A percentile compares a stretch with the other conserved stretches of the same genome.
Conservation (phyloP, 2,888 invertebrate species). For the Sarcophaga variegata region DNA sequence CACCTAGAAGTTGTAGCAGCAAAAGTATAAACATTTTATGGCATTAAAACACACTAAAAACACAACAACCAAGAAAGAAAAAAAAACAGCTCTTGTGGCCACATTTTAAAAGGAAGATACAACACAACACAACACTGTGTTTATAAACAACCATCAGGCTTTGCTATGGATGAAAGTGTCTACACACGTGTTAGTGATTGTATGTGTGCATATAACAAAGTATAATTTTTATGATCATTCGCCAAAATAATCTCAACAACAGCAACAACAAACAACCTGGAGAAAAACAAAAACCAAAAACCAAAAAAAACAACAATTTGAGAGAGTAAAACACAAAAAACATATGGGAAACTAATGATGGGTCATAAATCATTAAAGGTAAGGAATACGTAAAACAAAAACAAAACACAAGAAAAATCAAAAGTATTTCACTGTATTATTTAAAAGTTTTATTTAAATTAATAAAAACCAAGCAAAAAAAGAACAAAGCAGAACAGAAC, state of each 20-base stretch:
- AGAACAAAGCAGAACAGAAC: not conserved
- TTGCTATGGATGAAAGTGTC: conserved; percentile 1
- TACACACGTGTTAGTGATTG: not conserved
- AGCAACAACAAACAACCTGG: not conserved
- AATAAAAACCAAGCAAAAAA: conserved; percentile 5
- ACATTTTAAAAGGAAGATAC: conserved; percentile 47
- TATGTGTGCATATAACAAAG: conserved; percentile 52
- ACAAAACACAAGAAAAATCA: conserved; percentile 23
- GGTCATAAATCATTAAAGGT: conserved; percentile 65
- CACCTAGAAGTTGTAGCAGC: conserved; percentile 67
- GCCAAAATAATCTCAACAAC: conserved; percentile 33
- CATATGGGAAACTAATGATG: conserved; percentile 50
- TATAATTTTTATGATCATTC: conserved; percentile 51
- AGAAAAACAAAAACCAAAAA: not conserved
- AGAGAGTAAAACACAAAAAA: conserved; percentile 21
- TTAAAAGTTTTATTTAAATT: not conserved
- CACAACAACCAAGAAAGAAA: too few species aligned
- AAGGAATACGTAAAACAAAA: conserved; percentile 31
- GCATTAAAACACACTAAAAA: conserved; percentile 68
- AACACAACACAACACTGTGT: not conserved
- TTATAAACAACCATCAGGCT: not conserved
- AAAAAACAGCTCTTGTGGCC: not conserved
- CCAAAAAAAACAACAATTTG: not conserved
- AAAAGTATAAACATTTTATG: conserved; percentile 51
- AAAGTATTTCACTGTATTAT: not conserved